Evolutionary conservation across 2,888 invertebrate genomes (phyloP).

Genomic region (Eilema griseolum): DNA sequence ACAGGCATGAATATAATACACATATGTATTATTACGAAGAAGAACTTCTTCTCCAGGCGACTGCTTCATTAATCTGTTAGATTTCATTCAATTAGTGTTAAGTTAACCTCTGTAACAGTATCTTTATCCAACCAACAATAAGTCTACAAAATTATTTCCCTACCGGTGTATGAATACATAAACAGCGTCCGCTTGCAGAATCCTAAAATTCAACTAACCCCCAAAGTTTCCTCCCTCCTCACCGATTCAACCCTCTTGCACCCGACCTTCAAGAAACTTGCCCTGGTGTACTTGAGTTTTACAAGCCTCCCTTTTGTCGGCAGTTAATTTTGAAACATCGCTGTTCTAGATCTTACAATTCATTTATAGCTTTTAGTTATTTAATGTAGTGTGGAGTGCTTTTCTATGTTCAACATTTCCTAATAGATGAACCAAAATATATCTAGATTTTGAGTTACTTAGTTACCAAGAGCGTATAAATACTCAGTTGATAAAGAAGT

Average conservation of each 20-base stretch:
- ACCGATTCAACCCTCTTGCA: constrained; percentile 2
- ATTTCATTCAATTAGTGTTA: not conserved
- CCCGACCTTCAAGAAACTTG: constrained; percentile 45
- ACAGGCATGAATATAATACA: too few species aligned
- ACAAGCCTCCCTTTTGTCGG: constrained; percentile 23
- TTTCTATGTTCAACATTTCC: not conserved
- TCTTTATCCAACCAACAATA: constrained; percentile 18
- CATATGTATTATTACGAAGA: too few species aligned
- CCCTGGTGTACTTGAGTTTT: constrained; percentile 36
- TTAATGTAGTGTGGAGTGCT: not conserved
- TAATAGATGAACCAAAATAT: not conserved
- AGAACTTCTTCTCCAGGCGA: too few species aligned
- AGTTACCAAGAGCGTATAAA: not conserved
- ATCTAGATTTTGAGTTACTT: not conserved
- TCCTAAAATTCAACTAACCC: constrained; percentile 52
- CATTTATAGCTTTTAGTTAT: not conserved
- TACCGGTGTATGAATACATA: constrained; percentile 49
- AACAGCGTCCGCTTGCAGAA: constrained; percentile 39
- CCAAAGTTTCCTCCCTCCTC: constrained; percentile 34
- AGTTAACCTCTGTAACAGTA: not conserved
- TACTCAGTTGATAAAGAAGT: too few species aligned
- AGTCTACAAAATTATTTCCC: constrained; percentile 49
- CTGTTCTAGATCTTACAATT: not conserved
- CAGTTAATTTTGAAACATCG: constrained; percentile 35
- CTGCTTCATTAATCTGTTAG: too few species aligned